Base-by-base conservation (phyloP, 2,888 invertebrate genomes). In the Lobophora halterata region DNA sequence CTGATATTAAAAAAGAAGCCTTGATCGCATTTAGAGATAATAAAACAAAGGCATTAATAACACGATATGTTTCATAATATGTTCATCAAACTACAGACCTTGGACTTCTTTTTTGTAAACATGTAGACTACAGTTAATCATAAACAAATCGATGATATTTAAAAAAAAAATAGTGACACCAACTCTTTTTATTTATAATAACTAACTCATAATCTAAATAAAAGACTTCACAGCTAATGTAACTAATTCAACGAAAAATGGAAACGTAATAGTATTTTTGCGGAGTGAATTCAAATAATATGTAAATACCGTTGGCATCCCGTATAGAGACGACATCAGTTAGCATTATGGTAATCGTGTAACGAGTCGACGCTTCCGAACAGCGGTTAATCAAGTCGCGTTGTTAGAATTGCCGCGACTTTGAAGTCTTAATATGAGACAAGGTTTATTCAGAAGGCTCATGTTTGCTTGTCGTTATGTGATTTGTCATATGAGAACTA, bases 331-430 rank as follows among this genome's bases (percentile, higher is more conserved):
- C 59, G 62, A 74, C 73, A 71, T 69, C 71, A 69, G 67, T 65
- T 60, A 65, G 68, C 63, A 71, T 75, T 77, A 79, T 78, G 79
- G 48, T 66, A 77, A 71, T 71, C 46, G 38, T 33, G 53, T 63
- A 61, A 65, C 61, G 58, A 63, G 53, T 58, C 58, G 59, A 55
- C 65, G 58, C 58, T 60, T 58, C 60, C 49, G 52, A 53, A 56
- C 52, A 49, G 42, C 53, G 49, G 59, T 54, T 65, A 65, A 67
- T 67, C 61, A 64, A 64, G 59, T 57, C 42, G 32, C 35, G 28
- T 8, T 40, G 47, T 41, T 34, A 45, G 26, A 48, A 33, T 42
- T 39, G 35, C 17, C 35, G 31, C 27, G 31, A 48, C 49, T 50
- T 52, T 46, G 52, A 49, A 44, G 40, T 42, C 49, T 44, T 50